phyloP scores from a whole-genome alignment of 2,113 vertebrate genomes.

The Sceloporus undulatus region DNA sequence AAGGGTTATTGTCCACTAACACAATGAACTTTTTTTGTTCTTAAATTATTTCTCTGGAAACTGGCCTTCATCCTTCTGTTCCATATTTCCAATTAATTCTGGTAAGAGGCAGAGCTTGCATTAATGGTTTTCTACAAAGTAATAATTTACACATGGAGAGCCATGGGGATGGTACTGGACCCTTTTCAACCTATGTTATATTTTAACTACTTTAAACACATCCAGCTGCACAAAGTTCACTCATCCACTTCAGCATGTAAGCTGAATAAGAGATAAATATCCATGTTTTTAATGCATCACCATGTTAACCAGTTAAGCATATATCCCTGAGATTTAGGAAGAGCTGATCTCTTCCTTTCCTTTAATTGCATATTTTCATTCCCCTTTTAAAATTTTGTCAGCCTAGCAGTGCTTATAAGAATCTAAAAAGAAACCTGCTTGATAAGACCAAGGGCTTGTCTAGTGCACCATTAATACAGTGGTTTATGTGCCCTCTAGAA shows the following conservation, averaged over 20 bases:
- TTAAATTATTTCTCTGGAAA: slow-evolving; percentile 62
- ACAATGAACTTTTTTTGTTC: slow-evolving; percentile 44
- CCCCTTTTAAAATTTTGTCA: neutral
- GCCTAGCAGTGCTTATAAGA: neutral
- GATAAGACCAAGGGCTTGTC: neutral
- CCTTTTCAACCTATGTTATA: slow-evolving; percentile 87
- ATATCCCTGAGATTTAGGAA: neutral
- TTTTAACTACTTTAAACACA: slow-evolving; percentile 88
- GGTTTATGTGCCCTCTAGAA: neutral
- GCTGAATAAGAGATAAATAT: slow-evolving; percentile 18
- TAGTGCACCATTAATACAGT: neutral
- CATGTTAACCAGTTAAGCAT: neutral
- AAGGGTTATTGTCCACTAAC: slow-evolving; percentile 37
- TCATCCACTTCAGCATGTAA: slow-evolving; percentile 49
- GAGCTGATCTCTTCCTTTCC: neutral
- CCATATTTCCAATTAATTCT: slow-evolving; percentile 77
- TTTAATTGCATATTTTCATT: neutral
- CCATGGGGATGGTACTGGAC: slow-evolving; percentile 85
- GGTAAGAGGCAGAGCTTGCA: slow-evolving; percentile 84
- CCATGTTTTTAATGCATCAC: neutral
- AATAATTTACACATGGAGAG: slow-evolving; percentile 84
- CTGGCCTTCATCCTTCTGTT: slow-evolving; percentile 50
- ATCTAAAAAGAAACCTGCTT: neutral
- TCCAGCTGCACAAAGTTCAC: slow-evolving; percentile 85
- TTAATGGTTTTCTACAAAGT: slow-evolving; percentile 84